phyloP scores from a whole-genome alignment of 2,113 vertebrate genomes.

The Oncorhynchus keta region DNA sequence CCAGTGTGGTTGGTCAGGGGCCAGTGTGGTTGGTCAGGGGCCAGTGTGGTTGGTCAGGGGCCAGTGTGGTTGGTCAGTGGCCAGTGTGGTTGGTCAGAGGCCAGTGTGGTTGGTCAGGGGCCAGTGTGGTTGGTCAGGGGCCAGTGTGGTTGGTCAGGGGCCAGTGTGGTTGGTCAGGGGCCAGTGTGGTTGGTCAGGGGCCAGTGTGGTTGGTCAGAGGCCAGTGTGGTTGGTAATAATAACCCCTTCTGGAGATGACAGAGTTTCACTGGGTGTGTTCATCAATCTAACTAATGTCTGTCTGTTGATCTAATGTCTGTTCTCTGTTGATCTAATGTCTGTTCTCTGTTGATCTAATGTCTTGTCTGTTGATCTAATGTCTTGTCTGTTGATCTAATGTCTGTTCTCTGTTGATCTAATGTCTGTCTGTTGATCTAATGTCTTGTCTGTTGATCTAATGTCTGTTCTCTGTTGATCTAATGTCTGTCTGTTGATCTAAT shows the following conservation, averaged over 20 bases:
- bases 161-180: conserved; percentile 5
- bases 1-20: neutral
- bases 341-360: too few relatives aligned
- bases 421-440: too few relatives aligned
- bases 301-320: too few relatives aligned
- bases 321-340: too few relatives aligned
- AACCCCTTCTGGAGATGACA: conserved; percentile 60
- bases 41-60: conserved; percentile 5
- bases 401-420: too few relatives aligned
- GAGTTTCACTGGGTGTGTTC: conserved; percentile 38
- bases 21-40: neutral
- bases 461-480: too few relatives aligned
- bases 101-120: conserved; percentile 5
- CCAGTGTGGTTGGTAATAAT: conserved; percentile 37
- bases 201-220: too few relatives aligned
- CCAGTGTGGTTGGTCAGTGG: too few relatives aligned
- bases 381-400: too few relatives aligned
- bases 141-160: neutral
- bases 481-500: too few relatives aligned
- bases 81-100: neutral
- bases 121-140: neutral
- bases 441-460: too few relatives aligned
- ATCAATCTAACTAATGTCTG: conserved; percentile 31
- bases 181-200: neutral
- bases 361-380: too few relatives aligned